Base-by-base conservation (phyloP, 2,888 invertebrate species). In the Arrhopalites spinosus region DNA sequence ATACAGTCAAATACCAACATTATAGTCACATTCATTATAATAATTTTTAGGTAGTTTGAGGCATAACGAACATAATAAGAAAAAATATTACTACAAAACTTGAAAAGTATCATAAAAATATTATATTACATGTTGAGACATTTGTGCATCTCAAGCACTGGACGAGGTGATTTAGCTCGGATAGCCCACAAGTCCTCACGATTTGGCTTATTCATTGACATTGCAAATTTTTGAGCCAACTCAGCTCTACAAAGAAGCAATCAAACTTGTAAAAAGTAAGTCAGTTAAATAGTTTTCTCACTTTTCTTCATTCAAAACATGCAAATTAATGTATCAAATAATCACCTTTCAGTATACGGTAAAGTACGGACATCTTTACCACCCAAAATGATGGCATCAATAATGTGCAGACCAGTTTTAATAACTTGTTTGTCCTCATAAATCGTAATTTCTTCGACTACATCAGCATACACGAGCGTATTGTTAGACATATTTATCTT, bases 401-500 rank as follows among this genome's bases (percentile, higher is more conserved):
- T 90, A 96, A 36, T 97, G 84, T 0, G 90, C 88, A 74, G 86
- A 87, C 63, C 88, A 88, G 83, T 88, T 89, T 63, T 30, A 1
- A 72, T 63, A 1, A 87, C 86, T 84, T 91, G 90, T 27, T 78
- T 80, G 2, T 88, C 88, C 85, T 91, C 89, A 29, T 66, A 74
- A 15, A 90, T 91, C 76, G 86, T 86, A 68, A 89, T 86, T 85
- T 93, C 93, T 74, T 87, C 88, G 0, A 92, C 90, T 45, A 91
- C 85, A 86, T 94, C 93, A 0, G 90, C 93, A 83, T 90, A 92
- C 36, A 94, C 85, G 2, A 93, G 84, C 0, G 93, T 93, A 27
- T 50, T 50, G 45, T 68, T 68, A 27, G 25, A 50, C 50, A 68
- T 47, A 11, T 36, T 11, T 7, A 36, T 36, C 36, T 36, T 36